phyloP scores from a whole-genome alignment of 2,113 vertebrate species.

The Physeter macrocephalus region DNA sequence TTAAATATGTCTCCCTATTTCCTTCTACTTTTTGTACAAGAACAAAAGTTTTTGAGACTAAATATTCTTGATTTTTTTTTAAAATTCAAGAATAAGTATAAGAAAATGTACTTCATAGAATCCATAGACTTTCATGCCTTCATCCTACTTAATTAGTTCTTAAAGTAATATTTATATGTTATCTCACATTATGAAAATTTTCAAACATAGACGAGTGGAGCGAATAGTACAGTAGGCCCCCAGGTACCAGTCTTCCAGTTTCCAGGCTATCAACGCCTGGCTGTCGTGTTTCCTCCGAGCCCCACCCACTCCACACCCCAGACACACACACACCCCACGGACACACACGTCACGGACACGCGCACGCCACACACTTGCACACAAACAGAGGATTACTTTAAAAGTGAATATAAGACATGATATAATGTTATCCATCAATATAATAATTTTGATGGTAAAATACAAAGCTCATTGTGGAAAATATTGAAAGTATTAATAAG shows the following conservation, averaged over 20 bases:
- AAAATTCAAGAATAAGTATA: not conserved
- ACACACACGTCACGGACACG: not conserved
- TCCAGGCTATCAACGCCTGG: not conserved
- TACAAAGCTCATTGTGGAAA: not conserved
- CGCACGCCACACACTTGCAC: not conserved
- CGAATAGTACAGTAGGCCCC: fast-evolving
- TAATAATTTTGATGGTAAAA: not conserved
- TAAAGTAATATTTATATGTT: not conserved
- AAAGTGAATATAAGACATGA: not conserved
- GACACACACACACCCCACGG: too few relatives aligned
- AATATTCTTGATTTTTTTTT: not conserved
- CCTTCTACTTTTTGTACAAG: not conserved
- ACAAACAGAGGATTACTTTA: not conserved
- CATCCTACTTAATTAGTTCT: not conserved
- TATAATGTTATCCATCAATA: not conserved
- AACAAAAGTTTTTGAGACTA: not conserved
- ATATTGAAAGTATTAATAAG: not conserved
- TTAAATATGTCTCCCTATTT: not conserved
- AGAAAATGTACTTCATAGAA: not conserved
- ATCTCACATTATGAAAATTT: not conserved
- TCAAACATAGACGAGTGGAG: not conserved
- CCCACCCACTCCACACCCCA: not conserved
- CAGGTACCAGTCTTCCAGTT: not conserved
- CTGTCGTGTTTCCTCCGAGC: fast-evolving
- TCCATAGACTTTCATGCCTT: not conserved